phyloP scores from a whole-genome alignment of 2,113 vertebrate genomes.

The Echinops telfairi region DNA sequence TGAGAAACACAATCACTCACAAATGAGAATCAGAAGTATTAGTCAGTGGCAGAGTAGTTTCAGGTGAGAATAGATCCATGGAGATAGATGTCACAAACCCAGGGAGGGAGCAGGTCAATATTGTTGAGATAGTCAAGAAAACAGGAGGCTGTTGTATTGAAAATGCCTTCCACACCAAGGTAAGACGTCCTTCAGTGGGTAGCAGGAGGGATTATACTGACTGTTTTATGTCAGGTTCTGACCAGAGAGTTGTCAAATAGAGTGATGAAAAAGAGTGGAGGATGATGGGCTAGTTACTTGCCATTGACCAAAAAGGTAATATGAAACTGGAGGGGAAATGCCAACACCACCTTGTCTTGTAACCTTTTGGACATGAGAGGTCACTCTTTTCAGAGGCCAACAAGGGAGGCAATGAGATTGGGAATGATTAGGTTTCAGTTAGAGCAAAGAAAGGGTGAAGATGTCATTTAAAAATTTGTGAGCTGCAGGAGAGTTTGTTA shows the following conservation, averaged over 20 bases:
- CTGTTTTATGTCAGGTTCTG: background rate
- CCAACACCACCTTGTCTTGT: background rate
- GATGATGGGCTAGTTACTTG: background rate
- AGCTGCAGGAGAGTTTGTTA: background rate
- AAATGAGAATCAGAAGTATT: background rate
- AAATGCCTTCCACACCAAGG: background rate
- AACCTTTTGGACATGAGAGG: background rate
- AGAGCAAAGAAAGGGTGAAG: background rate
- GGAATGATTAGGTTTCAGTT: background rate
- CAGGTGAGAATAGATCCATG: background rate
- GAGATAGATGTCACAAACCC: background rate
- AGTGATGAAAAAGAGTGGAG: background rate
- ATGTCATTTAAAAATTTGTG: background rate
- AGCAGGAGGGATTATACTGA: background rate
- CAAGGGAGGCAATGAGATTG: background rate
- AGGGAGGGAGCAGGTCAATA: background rate
- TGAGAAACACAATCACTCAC: background rate
- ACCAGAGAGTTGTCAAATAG: background rate
- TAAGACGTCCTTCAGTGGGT: background rate
- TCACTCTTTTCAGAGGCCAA: background rate
- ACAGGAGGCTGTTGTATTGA: background rate
- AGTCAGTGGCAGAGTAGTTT: background rate
- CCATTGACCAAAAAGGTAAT: background rate
- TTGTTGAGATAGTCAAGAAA: constrained; percentile 1
- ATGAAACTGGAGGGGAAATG: background rate